A percentile compares a stretch with the other conserved stretches of the same genome.
Conservation (phyloP, 2,113 vertebrate species). For the Callopanchax toddi region DNA sequence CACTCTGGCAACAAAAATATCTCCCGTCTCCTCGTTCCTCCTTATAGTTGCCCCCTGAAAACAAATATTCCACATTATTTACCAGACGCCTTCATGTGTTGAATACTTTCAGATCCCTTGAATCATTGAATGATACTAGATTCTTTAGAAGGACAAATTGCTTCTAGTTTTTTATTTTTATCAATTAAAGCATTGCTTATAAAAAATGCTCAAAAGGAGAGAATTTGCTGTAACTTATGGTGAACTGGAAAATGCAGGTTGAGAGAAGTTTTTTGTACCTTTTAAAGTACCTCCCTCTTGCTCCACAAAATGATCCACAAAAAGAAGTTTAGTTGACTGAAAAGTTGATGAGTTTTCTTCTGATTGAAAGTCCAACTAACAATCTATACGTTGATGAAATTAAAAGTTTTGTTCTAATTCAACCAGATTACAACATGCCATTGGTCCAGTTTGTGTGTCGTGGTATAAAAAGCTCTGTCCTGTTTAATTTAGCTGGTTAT, state of each 20-base stretch:
- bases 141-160: no score
- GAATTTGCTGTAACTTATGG: no score
- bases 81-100: not conserved
- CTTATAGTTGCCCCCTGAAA: constrained; percentile 92
- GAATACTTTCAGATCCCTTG: not conserved
- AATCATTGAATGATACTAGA: not conserved
- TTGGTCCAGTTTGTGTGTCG: no score
- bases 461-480: no score
- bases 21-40: constrained; percentile 86
- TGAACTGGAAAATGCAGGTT: not conserved
- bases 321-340: not conserved
- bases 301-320: not conserved
- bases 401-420: no score
- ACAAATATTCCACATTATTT: not conserved
- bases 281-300: not conserved
- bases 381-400: not conserved
- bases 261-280: constrained; percentile 21
- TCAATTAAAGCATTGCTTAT: no score
- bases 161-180: not conserved
- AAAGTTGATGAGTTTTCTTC: not conserved
- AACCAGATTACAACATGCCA: no score
- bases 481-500: constrained; percentile 33
- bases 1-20: constrained; percentile 89
- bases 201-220: no score
- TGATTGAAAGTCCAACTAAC: not conserved